phyloP scores from a whole-genome alignment of 2,888 invertebrate genomes.

The Gortyna flavago region DNA sequence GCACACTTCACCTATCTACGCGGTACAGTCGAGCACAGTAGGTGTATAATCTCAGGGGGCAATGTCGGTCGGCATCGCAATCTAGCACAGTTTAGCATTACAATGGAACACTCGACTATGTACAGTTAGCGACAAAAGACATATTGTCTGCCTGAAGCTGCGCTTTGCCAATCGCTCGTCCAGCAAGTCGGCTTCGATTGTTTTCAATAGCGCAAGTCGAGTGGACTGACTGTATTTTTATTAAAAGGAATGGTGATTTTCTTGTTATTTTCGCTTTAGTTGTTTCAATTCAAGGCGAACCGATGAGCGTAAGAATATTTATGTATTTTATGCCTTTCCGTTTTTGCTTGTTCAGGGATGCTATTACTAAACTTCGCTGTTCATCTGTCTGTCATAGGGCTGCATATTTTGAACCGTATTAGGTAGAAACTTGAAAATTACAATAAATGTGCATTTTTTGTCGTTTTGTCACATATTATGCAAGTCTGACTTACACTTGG shows the following conservation, averaged over 20 bases:
- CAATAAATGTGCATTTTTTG: too few species aligned
- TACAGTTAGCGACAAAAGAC: slow-evolving; percentile 69
- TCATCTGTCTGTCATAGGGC: neutral
- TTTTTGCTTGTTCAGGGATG: neutral
- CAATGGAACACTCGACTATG: slow-evolving; percentile 66
- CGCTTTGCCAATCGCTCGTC: slow-evolving; percentile 60
- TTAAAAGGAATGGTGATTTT: slow-evolving; percentile 48
- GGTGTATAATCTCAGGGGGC: slow-evolving; percentile 68
- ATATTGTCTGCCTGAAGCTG: slow-evolving; percentile 64
- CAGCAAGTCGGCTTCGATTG: slow-evolving; percentile 63
- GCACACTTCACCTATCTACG: slow-evolving; percentile 47
- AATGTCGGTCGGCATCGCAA: slow-evolving; percentile 66
- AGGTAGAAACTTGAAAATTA: neutral
- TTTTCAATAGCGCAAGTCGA: slow-evolving; percentile 60
- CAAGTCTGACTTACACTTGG: too few species aligned
- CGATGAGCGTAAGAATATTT: neutral
- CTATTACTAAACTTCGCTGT: neutral
- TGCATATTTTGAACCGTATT: neutral
- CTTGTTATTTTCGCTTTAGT: slow-evolving; percentile 30
- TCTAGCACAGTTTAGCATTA: slow-evolving; percentile 70
- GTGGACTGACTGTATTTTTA: slow-evolving; percentile 52
- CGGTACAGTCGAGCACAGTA: slow-evolving; percentile 60
- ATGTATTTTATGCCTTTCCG: neutral
- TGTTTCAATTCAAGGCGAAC: neutral
- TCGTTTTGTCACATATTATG: too few species aligned